These are phyloP conservation scores for Pseudococcus jackbeardsleyi DNA, from an alignment of 2,888 invertebrate genomes.

Conservation along the genomic window DNA sequence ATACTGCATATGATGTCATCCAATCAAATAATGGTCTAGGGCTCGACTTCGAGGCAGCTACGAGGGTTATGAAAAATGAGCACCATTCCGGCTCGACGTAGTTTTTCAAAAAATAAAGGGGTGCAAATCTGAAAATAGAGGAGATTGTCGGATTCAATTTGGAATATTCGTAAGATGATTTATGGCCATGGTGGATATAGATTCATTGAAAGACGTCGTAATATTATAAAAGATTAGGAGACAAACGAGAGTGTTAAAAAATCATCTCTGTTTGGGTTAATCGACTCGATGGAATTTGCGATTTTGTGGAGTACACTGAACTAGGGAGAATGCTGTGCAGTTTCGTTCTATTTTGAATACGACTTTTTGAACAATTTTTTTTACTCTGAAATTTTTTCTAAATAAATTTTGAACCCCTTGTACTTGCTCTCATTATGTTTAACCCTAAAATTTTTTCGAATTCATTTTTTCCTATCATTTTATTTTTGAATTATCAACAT, in stretches of 20 bases:
- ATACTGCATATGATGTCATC: constrained; percentile 14
- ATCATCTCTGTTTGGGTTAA: not conserved
- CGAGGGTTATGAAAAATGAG: constrained; percentile 34
- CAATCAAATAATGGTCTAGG: not conserved
- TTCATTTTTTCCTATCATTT: too few relatives aligned
- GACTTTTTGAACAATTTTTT: too few relatives aligned
- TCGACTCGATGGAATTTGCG: not conserved
- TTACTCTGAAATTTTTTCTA: too few relatives aligned
- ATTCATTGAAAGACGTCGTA: not conserved
- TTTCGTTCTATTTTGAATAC: too few relatives aligned
- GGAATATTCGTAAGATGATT: constrained; percentile 4
- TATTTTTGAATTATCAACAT: too few relatives aligned
- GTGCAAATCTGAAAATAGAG: not conserved
- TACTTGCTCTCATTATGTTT: too few relatives aligned
- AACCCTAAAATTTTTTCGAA: too few relatives aligned
- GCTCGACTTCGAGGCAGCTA: not conserved
- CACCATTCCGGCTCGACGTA: not conserved
- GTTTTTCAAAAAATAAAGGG: not conserved
- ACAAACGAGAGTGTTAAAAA: constrained; percentile 7
- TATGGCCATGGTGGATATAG: not conserved
- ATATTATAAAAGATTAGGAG: not conserved
- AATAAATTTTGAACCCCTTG: too few relatives aligned
- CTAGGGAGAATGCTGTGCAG: too few relatives aligned
- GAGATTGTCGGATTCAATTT: constrained; percentile 26
- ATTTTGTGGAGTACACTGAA: too few relatives aligned